Base-by-base conservation (phyloP, 2,797 vertebrate species). In the Apogon hyalosoma region DNA sequence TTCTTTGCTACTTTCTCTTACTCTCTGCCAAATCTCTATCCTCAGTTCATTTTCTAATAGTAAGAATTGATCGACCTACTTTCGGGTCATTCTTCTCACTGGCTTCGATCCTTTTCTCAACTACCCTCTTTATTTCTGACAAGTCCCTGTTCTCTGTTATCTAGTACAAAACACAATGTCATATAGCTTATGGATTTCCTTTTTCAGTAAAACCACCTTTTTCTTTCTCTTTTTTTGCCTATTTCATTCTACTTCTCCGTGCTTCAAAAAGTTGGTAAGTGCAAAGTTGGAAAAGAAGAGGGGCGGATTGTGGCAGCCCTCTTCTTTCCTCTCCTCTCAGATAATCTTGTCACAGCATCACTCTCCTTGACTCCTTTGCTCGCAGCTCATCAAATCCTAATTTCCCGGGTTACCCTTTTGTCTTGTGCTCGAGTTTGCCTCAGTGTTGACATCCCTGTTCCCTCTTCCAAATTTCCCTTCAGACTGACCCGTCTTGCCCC, bases 221-320 rank as follows among this genome's bases (percentile, higher is more conserved):
- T 77, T 63, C 18, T 61, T 60, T 59, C 18, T 58, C 56, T 63
- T 55, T 11, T 38, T 21, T 15, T 7, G 6, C 13, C 31, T n/a
- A 31, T 77, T 84, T 77, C 64, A 57, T 72, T 73, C 67, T 40
- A 79, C 80, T 28, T 33, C 60, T 43, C 52, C 64, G 64, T 83
- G 75, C 84, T 45, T 79, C 75, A n/a, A 73, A 85, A 79, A 91
- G 88, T 86, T 61, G 88, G 87, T 87, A 88, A 88, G 89, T 90
- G 73, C 21, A 82, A 79, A 72, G 63, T 53, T 38, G 18, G 55
- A 51, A 57, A 77, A 86, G 77, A 85, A 87, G 82, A 84, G 67
- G 4, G 67, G 53, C 33, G 33, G 57, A 46, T 11, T 75, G 54
- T 43, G 49, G 39, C 68, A 69, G 69, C 21, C 36, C 45, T 79